Percentiles rank a stretch among this genome's conserved stretches.
Conservation (phyloP, 2,797 vertebrate genomes). For the Pseudopleuronectes americanus region DNA sequence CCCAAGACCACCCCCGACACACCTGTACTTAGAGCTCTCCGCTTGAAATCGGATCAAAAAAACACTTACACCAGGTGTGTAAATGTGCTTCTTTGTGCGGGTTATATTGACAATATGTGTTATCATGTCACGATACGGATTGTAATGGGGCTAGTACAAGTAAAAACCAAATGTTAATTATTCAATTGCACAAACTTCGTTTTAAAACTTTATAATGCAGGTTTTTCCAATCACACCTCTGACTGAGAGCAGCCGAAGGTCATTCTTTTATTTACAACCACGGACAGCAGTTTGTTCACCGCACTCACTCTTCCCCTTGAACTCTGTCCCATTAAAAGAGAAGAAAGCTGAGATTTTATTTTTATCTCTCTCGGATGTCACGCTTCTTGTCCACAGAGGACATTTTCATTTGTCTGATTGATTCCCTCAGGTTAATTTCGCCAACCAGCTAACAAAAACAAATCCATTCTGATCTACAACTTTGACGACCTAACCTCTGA, state of each 20-base stretch:
- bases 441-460: conserved; percentile 18
- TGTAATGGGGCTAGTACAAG: neutral
- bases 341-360: conserved; percentile 2
- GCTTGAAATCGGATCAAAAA: too few relatives aligned
- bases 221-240: neutral
- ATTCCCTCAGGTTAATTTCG: conserved; percentile 25
- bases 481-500: conserved; percentile 5
- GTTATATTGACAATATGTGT: neutral
- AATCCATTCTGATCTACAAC: conserved; percentile 22
- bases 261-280: conserved; percentile 7
- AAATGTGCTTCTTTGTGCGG: too few relatives aligned
- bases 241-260: neutral
- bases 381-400: neutral
- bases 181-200: neutral
- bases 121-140: neutral
- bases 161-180: neutral
- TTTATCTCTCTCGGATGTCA: conserved; percentile 15
- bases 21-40: too few relatives aligned
- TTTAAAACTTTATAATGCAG: neutral
- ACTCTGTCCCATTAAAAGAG: neutral
- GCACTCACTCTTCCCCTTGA: conserved; percentile 12
- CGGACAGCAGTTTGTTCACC: conserved; percentile 10
- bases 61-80: neutral
- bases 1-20: too few relatives aligned
- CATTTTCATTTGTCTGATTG: conserved; percentile 16